A percentile compares a stretch with the other conserved stretches of the same genome.
Evolutionary conservation across 1,140 invertebrate genomes (phyloP).

Genomic region (Drosophila dunni): DNA sequence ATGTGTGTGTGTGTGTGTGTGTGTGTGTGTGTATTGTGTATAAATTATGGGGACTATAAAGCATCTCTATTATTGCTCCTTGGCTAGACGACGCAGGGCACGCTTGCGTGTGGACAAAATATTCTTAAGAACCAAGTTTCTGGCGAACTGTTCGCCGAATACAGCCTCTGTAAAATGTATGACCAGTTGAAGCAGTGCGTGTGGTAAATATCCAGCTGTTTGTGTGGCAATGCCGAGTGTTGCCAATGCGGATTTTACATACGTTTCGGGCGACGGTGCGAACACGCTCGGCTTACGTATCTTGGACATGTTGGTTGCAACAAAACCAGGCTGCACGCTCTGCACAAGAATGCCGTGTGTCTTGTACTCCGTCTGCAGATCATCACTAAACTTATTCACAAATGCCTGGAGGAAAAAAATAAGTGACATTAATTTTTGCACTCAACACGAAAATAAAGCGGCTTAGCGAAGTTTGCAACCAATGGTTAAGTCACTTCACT

Average conservation of each 20-base stretch:
- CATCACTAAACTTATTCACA: slow-evolving; percentile 93
- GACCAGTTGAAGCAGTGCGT: slow-evolving; percentile 87
- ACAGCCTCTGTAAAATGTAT: slow-evolving; percentile 64
- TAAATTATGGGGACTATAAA: neutral
- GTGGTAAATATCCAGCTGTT: slow-evolving; percentile 93
- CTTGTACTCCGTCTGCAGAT: slow-evolving; percentile 92
- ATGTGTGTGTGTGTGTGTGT: too few relatives aligned
- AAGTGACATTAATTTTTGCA: too few relatives aligned
- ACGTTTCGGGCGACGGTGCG: slow-evolving; percentile 91
- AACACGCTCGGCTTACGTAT: slow-evolving; percentile 92
- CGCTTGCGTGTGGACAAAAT: slow-evolving; percentile 68
- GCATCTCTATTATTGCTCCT: slow-evolving; percentile 58
- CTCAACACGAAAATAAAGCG: too few relatives aligned
- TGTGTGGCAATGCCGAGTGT: slow-evolving; percentile 90
- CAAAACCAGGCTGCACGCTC: slow-evolving; percentile 94
- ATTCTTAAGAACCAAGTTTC: slow-evolving; percentile 69
- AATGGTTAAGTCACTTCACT: too few relatives aligned
- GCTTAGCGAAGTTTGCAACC: too few relatives aligned
- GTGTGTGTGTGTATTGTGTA: too few relatives aligned
- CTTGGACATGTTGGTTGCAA: slow-evolving; percentile 97
- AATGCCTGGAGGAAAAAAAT: slow-evolving; percentile 87
- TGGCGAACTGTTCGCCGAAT: slow-evolving; percentile 70
- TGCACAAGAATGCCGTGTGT: slow-evolving; percentile 93
- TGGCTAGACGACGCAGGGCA: slow-evolving; percentile 64
- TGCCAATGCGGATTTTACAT: slow-evolving; percentile 91